Conservation (phyloP, 2,797 vertebrate genomes). For the Bovichtus variegatus region DNA sequence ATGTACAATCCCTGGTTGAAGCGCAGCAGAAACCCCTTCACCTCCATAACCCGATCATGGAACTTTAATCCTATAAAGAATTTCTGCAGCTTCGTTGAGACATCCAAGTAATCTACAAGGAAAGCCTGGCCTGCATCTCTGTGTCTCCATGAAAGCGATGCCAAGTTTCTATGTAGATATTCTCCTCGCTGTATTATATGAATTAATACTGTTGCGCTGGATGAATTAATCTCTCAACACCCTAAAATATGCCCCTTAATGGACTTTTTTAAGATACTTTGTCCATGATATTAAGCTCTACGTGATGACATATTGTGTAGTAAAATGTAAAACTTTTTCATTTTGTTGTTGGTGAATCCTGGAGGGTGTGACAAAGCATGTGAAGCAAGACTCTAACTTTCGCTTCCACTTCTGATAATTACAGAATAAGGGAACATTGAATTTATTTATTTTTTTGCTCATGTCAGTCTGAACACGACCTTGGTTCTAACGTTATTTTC, state of each 20-base stretch:
- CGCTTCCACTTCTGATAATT: not conserved
- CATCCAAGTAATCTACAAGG: conserved; percentile 33
- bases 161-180: conserved; percentile 15
- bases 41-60: conserved; percentile 71
- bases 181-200: not conserved
- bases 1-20: conserved; percentile 60
- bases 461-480: not conserved
- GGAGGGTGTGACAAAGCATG: not conserved
- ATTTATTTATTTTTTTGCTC: too few species aligned
- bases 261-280: not conserved
- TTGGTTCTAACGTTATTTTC: not conserved
- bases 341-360: not conserved
- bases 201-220: not conserved
- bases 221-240: conserved; percentile 35
- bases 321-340: too few species aligned
- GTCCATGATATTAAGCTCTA: not conserved
- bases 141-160: conserved; percentile 22
- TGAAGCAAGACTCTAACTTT: not conserved
- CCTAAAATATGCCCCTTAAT: not conserved
- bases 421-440: not conserved
- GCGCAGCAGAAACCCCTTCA: conserved; percentile 56
- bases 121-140: conserved; percentile 18
- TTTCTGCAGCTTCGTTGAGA: conserved; percentile 53
- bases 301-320: conserved; percentile 1
- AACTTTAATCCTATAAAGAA: conserved; percentile 76